phyloP scores from a whole-genome alignment of 1,140 invertebrate species.

The Drosophila sucinea region DNA sequence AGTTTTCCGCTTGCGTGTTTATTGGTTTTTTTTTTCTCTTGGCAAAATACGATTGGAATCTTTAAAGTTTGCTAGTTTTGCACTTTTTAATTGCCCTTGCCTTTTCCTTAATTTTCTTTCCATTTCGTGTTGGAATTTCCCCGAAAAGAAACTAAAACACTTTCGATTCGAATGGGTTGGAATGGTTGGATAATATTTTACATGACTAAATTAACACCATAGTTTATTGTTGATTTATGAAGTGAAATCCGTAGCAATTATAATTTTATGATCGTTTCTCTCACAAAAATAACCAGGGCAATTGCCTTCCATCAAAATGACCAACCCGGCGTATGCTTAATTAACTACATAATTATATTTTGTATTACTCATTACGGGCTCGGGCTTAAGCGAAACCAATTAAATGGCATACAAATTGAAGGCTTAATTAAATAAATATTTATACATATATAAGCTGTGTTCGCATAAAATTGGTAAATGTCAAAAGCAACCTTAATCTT shows the following conservation, averaged over 20 bases:
- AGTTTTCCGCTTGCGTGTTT: slow-evolving; percentile 54
- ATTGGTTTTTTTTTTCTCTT: slow-evolving; percentile 17
- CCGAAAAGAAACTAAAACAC: not conserved
- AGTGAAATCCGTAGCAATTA: not conserved
- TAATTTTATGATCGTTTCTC: not conserved
- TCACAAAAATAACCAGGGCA: not conserved
- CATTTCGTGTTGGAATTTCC: slow-evolving; percentile 47
- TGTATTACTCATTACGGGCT: not conserved
- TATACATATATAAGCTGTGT: not conserved
- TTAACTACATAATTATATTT: slow-evolving; percentile 1
- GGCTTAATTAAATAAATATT: slow-evolving; percentile 7
- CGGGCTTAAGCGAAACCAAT: too few species aligned
- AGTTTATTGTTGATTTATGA: not conserved
- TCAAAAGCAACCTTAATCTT: not conserved
- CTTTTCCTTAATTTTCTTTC: not conserved
- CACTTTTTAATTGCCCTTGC: slow-evolving; percentile 40
- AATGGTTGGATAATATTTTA: slow-evolving; percentile 6
- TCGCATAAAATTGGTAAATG: slow-evolving; percentile 6
- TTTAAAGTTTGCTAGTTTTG: slow-evolving; percentile 15
- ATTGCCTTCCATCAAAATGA: not conserved
- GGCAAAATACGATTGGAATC: slow-evolving; percentile 36
- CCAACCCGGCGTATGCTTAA: not conserved
- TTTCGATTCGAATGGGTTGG: not conserved
- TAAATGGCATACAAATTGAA: not conserved
- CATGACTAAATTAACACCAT: not conserved